Base-by-base conservation (phyloP, 2,797 vertebrate species). In the Dendrocincla fuliginosa region DNA sequence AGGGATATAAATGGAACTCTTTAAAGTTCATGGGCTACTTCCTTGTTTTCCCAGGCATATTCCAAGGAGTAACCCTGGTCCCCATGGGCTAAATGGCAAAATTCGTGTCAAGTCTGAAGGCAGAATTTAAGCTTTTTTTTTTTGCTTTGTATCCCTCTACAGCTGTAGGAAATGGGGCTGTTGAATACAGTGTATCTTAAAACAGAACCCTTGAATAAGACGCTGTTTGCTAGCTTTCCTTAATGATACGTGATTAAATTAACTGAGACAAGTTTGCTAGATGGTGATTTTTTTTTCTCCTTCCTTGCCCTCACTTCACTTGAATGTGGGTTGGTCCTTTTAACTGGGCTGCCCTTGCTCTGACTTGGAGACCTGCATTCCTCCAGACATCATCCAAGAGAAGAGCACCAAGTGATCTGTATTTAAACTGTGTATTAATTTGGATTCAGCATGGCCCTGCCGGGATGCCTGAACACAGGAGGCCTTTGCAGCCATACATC, bases 141-240 rank as follows among this genome's bases (percentile, higher is more conserved):
- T 44, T 56, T 39, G 2, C 8, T 3, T 35, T 32, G 1, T 28
- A 12, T 41, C 4, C 2, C 4, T 76, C 2, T 11, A 28, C 4
- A 64, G 5, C 37, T 9, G 4, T 30, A 39, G 19, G 59, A 46
- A 67, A 75, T 9, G 12, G 11, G 13, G 19, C 11, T 65, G 23
- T 47, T 80, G 32, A 68, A 27, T 59, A 3, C 25, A 41, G 13
- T 17, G 8, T 53, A 1, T 78, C 42, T 49, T 74, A 24, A 87
- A 71, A 28, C 8, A 50, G 70, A 87, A 18, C 27, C 3, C 9
- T 76, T 67, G 11, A 8, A 25, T n/a, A 67, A 28, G 12, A 16
- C 23, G 9, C 28, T 84, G 39, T 9, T 67, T 71, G 12, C 4
- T 35, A 71, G 16, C 39, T 69, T 78, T 63, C 8, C 10, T 33